Conservation (phyloP, 2,113 vertebrate species). For the Misgurnus mizolepis region DNA sequence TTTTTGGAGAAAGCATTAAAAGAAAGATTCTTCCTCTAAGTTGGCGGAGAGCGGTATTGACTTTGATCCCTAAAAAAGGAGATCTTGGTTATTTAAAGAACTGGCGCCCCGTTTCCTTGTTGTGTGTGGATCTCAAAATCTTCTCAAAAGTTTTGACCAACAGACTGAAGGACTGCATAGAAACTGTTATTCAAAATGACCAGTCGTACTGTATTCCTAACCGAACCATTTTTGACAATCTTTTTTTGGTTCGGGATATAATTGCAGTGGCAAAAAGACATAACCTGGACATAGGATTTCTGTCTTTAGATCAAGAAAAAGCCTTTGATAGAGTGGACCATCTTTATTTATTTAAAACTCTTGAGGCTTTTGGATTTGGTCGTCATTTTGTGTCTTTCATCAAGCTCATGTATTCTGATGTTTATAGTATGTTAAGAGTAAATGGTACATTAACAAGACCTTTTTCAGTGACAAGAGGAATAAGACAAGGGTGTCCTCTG, state of each 20-base stretch:
- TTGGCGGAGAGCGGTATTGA: no score
- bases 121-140: not conserved
- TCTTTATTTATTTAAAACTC: no score
- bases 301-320: no score
- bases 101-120: not conserved
- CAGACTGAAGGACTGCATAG: not conserved
- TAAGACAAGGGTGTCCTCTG: not conserved
- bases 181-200: not conserved
- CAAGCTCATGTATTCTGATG: not conserved
- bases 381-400: not conserved
- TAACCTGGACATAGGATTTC: not conserved
- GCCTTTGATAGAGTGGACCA: slow-evolving; percentile 1
- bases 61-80: not conserved
- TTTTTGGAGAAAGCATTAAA: not conserved
- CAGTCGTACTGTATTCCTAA: not conserved
- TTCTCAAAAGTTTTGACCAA: not conserved
- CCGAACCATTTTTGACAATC: not conserved
- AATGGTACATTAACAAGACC: not conserved
- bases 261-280: not conserved
- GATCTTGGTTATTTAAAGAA: not conserved
- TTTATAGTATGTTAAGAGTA: slow-evolving; percentile 14
- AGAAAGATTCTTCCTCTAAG: no score
- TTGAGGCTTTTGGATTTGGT: no score
- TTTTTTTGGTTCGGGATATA: not conserved
- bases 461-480: not conserved